These are phyloP conservation scores for Allobates femoralis DNA, from an alignment of 2,797 vertebrate species.

Conservation along the genomic window DNA sequence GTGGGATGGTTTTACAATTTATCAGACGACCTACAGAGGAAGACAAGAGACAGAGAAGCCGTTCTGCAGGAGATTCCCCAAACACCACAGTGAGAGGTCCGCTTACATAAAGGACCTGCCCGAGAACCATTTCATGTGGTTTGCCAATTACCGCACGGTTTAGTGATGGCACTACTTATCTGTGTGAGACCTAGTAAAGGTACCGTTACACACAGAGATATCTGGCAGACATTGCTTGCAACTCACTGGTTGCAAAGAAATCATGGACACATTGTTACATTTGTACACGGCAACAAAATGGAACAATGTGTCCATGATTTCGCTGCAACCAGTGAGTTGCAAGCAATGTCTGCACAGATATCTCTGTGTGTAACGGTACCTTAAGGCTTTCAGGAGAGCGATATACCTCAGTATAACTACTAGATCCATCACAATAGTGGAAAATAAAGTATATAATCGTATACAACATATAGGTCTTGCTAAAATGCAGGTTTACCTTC, in stretches of 20 bases:
- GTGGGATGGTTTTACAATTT: constrained; percentile 13
- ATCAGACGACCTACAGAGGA: constrained; percentile 19
- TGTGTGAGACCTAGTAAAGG: background rate
- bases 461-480: background rate
- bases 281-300: no score
- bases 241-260: no score
- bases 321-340: no score
- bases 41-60: constrained; percentile 18
- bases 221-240: no score
- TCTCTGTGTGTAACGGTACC: no score
- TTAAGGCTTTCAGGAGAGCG: background rate
- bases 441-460: background rate
- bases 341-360: no score
- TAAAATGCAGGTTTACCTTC: background rate
- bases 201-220: no score
- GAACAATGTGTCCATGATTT: no score
- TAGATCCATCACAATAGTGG: background rate
- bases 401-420: background rate
- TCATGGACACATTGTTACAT: no score
- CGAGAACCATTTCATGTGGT: constrained; percentile 42
- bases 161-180: no score
- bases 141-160: background rate
- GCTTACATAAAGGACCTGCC: background rate
- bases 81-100: constrained; percentile 18
- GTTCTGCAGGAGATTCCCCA: constrained; percentile 36